A percentile compares a stretch with the other conserved stretches of the same genome.
phyloP scores from a whole-genome alignment of 1,140 invertebrate species.

The Pseudoatta argentina region DNA sequence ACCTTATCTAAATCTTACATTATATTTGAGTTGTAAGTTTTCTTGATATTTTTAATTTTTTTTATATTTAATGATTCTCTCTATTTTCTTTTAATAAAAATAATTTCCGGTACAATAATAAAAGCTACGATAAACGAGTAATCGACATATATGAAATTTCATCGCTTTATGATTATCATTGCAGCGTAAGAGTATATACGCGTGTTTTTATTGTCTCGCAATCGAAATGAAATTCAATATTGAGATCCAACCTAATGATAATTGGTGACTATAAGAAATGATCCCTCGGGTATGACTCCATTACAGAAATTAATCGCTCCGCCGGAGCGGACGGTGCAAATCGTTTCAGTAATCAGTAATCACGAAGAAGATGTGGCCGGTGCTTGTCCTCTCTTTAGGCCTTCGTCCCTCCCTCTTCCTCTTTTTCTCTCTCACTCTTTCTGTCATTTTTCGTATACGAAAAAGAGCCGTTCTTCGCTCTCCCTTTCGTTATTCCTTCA shows the following conservation, averaged over 20 bases:
- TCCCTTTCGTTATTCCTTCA: conserved; percentile 55
- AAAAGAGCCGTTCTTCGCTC: conserved; percentile 8
- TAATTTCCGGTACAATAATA: background rate
- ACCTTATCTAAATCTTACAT: too few relatives aligned
- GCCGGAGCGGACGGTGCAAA: conserved; percentile 64
- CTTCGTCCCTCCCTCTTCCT: background rate
- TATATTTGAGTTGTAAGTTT: background rate
- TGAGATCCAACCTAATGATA: conserved; percentile 62
- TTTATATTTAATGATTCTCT: background rate
- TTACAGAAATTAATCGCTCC: conserved; percentile 71
- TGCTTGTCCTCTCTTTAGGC: conserved; percentile 24
- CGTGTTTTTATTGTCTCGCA: conserved; percentile 24
- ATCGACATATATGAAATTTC: background rate
- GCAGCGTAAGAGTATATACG: background rate
- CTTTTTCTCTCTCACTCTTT: background rate
- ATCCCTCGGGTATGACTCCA: conserved; percentile 64
- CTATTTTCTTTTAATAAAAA: background rate
- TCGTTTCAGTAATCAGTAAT: conserved; percentile 70
- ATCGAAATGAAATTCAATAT: conserved; percentile 67
- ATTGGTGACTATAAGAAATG: conserved; percentile 54
- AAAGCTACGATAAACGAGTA: background rate
- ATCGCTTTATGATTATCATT: conserved; percentile 46
- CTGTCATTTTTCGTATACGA: background rate
- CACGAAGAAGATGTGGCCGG: conserved; percentile 29
- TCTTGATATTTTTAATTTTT: background rate